Evolutionary conservation across 2,797 vertebrate species (phyloP).

Genomic region (Cirrhinus mrigala): DNA sequence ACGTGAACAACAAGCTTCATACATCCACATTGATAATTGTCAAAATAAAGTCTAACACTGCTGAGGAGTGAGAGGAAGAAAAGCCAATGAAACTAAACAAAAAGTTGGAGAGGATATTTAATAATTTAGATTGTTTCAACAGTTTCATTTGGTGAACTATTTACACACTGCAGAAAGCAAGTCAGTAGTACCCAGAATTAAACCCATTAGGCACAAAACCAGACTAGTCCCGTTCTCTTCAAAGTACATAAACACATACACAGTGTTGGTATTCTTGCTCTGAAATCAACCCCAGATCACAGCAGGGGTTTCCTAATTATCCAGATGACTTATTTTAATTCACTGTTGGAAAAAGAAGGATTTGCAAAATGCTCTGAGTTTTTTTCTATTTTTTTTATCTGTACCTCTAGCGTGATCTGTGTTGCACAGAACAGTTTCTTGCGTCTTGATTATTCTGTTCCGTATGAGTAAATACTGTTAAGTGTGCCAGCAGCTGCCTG

Average conservation of each 20-base stretch:
- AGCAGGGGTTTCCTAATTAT: slow-evolving; percentile 12
- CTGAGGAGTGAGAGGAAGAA: not conserved
- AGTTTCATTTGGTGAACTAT: slow-evolving; percentile 43
- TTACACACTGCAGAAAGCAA: slow-evolving; percentile 49
- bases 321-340: slow-evolving; percentile 8
- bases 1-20: not conserved
- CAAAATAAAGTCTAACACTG: not conserved
- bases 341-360: not conserved
- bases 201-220: not conserved
- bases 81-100: not conserved
- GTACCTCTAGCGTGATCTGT: not conserved
- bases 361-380: not conserved
- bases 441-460: not conserved
- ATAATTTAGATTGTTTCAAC: not conserved
- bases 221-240: not conserved
- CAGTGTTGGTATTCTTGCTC: not conserved
- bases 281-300: slow-evolving; percentile 2
- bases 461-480: not conserved
- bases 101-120: not conserved
- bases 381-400: not conserved
- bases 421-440: too few relatives aligned
- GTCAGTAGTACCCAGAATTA: slow-evolving; percentile 13
- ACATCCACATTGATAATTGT: not conserved
- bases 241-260: not conserved
- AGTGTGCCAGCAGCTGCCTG: not conserved